Conservation (phyloP, 2,113 vertebrate genomes). For the Madoqua kirkii region DNA sequence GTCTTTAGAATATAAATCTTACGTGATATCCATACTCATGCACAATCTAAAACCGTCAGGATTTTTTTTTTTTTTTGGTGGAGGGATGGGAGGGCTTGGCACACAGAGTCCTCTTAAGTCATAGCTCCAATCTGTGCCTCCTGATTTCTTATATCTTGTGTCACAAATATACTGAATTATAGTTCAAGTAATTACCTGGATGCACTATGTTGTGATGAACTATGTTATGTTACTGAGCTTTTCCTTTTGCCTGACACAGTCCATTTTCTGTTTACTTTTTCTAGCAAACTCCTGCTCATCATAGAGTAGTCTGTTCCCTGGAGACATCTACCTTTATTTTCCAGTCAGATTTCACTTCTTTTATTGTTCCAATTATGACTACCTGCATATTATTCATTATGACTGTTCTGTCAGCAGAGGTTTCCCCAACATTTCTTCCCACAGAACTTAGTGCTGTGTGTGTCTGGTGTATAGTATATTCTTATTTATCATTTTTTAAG, state of each 20-base stretch:
- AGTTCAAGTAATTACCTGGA: neutral
- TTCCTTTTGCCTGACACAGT: neutral
- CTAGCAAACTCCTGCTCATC: neutral
- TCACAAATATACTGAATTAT: neutral
- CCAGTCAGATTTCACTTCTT: neutral
- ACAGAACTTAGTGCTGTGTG: neutral
- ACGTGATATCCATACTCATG: neutral
- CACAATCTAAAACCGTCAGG: neutral
- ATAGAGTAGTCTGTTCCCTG: neutral
- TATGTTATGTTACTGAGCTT: neutral
- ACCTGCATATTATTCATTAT: neutral
- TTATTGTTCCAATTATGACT: neutral
- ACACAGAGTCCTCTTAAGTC: neutral
- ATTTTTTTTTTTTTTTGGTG: too few relatives aligned
- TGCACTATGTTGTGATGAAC: neutral
- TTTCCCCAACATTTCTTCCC: neutral
- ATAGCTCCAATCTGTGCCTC: neutral
- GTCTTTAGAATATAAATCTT: neutral
- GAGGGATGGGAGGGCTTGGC: rapidly evolving
- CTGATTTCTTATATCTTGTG: neutral
- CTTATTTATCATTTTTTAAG: neutral
- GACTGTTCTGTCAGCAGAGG: neutral
- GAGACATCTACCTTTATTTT: neutral
- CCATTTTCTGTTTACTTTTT: neutral
- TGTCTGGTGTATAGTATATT: neutral